phyloP scores from a whole-genome alignment of 2,113 vertebrate species.

The Protobothrops flavoviridis region DNA sequence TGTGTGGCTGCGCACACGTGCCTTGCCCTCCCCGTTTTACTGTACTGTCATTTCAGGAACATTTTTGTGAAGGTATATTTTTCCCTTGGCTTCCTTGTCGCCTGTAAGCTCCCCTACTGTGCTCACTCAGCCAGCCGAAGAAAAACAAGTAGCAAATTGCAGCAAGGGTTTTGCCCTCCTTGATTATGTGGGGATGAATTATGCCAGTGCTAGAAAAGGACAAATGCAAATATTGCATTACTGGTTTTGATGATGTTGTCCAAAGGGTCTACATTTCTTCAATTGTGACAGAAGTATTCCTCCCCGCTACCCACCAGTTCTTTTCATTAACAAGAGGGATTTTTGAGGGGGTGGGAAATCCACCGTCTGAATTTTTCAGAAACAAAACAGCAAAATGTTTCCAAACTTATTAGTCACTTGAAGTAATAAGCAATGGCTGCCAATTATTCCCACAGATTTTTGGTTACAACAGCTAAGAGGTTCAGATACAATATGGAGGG shows the following conservation, averaged over 20 bases:
- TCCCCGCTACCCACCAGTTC: background rate
- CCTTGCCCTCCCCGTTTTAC: background rate
- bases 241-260: background rate
- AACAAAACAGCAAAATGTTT: background rate
- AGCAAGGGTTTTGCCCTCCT: background rate
- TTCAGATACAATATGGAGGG: background rate
- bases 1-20: background rate
- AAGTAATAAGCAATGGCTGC: background rate
- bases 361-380: background rate
- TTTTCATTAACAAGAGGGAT: conserved; percentile 1
- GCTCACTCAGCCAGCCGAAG: background rate
- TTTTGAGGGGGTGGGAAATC: background rate
- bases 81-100: background rate
- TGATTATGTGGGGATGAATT: background rate
- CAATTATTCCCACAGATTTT: background rate
- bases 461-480: background rate
- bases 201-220: background rate
- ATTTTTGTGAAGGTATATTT: background rate
- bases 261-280: background rate
- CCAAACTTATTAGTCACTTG: background rate
- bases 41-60: background rate
- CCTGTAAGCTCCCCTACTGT: background rate
- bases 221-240: background rate
- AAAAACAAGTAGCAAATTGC: conserved; percentile 22
- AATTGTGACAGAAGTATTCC: background rate